Conservation (phyloP, 2,797 vertebrate genomes). For the Brachyrhaphis roseni region DNA sequence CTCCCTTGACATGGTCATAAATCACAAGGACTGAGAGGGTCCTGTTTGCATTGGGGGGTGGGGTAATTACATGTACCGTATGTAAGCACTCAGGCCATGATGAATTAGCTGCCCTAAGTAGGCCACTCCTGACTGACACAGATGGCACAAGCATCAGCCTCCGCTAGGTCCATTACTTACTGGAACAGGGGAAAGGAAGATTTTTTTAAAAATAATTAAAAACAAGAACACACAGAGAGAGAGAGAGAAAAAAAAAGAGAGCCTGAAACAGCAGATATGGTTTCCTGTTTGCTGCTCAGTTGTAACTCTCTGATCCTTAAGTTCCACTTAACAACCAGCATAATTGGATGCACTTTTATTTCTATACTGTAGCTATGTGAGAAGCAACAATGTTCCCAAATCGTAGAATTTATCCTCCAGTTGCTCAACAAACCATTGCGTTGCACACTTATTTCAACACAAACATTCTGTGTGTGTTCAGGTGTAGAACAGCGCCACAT, state of each 20-base stretch:
- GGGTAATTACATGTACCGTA: conserved; percentile 79
- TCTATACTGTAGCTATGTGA: neutral
- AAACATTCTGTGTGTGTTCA: too few species aligned
- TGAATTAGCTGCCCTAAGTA: conserved; percentile 83
- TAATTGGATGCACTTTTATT: too few species aligned
- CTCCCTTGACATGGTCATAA: conserved; percentile 77
- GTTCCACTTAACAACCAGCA: neutral
- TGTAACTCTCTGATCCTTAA: neutral
- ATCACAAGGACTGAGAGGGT: conserved; percentile 72
- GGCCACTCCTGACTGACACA: conserved; percentile 79
- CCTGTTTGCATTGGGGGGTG: conserved; percentile 78
- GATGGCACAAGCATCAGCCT: conserved; percentile 57
- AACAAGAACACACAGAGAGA: neutral
- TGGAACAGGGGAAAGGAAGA: conserved; percentile 14
- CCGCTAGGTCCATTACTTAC: conserved; percentile 31
- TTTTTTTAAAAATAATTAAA: conserved; percentile 20
- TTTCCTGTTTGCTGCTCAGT: conserved; percentile 2
- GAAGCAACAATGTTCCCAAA: neutral
- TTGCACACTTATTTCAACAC: too few species aligned
- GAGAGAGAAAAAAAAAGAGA: neutral
- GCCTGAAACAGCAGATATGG: neutral
- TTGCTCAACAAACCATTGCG: neutral
- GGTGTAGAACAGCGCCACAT: too few species aligned
- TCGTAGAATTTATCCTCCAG: neutral
- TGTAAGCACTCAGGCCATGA: conserved; percentile 79